A percentile compares a stretch with the other conserved stretches of the same genome.
Conservation (phyloP, 2,113 vertebrate genomes). For the Corythaixoides concolor region DNA sequence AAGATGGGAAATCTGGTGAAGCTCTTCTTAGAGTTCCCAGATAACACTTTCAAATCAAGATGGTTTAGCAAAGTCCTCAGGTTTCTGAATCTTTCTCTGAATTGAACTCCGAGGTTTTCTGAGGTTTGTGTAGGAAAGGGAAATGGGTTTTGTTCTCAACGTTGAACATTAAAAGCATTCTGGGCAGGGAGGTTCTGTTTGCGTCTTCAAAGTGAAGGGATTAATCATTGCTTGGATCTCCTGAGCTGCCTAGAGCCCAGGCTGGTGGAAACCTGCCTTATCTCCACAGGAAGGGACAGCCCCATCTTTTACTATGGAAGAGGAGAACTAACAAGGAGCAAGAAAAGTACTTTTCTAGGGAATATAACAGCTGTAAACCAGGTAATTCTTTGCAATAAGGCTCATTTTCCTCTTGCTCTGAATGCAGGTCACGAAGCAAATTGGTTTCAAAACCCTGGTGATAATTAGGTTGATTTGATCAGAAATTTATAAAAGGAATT, state of each 20-base stretch:
- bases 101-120: background rate
- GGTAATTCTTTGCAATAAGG: background rate
- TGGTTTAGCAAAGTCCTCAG: background rate
- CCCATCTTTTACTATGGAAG: background rate
- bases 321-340: background rate
- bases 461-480: background rate
- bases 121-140: background rate
- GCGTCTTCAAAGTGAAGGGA: background rate
- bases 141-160: background rate
- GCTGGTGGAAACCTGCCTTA: background rate
- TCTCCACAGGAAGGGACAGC: background rate
- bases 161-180: fast-evolving
- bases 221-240: background rate
- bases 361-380: background rate
- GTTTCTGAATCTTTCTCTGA: background rate
- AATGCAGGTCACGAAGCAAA: background rate
- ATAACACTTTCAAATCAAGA: background rate
- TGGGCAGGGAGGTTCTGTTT: background rate
- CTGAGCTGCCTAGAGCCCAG: fast-evolving
- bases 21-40: background rate
- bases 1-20: background rate
- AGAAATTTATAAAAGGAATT: background rate
- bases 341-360: background rate
- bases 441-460: background rate
- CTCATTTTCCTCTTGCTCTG: background rate